A percentile compares a stretch with the other conserved stretches of the same genome.
Conservation (phyloP, 2,113 vertebrate genomes). For the Pachycephala philippinensis region DNA sequence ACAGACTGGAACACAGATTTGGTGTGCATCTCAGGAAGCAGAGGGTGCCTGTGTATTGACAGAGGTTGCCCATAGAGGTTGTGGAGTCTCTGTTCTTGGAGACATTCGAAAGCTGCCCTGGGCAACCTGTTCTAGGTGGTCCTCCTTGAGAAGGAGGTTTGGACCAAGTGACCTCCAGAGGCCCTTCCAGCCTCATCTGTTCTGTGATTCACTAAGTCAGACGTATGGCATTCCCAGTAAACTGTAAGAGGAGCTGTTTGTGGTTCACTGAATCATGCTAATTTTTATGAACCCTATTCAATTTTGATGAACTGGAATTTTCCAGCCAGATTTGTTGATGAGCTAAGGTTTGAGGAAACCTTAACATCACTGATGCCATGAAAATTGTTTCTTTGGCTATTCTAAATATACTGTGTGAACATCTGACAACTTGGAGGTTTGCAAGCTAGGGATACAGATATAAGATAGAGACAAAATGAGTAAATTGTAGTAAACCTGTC, state of each 20-base stretch:
- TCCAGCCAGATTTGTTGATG: not conserved
- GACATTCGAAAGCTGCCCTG: not conserved
- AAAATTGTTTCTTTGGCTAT: not conserved
- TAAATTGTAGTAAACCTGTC: not conserved
- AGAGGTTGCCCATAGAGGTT: not conserved
- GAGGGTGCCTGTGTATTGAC: rapidly evolving
- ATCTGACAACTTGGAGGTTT: not conserved
- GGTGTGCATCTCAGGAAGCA: not conserved
- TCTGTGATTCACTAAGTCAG: not conserved
- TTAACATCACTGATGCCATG: not conserved
- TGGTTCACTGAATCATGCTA: not conserved
- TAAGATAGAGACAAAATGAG: not conserved
- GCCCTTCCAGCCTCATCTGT: not conserved
- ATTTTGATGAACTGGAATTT: not conserved
- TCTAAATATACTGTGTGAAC: not conserved
- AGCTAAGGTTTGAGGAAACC: not conserved
- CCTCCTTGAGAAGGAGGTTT: not conserved
- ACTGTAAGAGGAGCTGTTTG: not conserved
- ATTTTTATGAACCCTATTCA: not conserved
- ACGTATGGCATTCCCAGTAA: not conserved
- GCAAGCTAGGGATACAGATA: not conserved
- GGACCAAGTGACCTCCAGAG: not conserved
- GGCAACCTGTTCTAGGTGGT: not conserved
- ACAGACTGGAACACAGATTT: not conserved
- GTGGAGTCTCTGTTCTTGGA: not conserved